Conservation (phyloP, 2,888 invertebrate genomes). For the Athalia rosae region DNA sequence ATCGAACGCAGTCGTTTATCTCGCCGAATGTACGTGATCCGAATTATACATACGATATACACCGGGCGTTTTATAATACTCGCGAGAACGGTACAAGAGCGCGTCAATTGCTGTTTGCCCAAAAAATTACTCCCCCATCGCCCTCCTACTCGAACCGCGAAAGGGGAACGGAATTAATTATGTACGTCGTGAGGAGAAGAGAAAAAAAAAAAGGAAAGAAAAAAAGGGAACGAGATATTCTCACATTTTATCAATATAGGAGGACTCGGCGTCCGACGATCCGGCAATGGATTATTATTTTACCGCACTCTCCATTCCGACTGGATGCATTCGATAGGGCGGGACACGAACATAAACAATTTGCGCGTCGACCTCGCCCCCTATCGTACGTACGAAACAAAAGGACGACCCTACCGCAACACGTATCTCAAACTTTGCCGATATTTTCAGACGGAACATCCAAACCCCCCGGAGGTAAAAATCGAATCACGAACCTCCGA, state of each 20-base stretch:
- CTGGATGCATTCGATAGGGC: slow-evolving; percentile 71
- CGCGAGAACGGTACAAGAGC: no score
- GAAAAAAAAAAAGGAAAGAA: no score
- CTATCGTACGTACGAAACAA: slow-evolving; percentile 65
- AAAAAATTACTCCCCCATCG: no score
- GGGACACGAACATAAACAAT: slow-evolving; percentile 72
- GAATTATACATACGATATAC: no score
- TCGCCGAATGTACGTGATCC: slow-evolving; percentile 18
- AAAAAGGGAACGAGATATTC: no score
- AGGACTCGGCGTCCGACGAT: no score
- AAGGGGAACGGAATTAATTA: no score
- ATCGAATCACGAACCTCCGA: slow-evolving; percentile 46
- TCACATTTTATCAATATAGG: no score
- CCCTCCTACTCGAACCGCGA: no score
- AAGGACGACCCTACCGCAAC: slow-evolving; percentile 57
- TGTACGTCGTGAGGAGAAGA: no score
- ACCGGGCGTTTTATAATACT: background rate
- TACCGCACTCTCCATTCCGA: slow-evolving; percentile 52
- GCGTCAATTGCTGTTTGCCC: no score
- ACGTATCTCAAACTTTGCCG: slow-evolving; percentile 20
- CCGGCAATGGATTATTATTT: no score
- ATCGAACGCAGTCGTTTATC: slow-evolving; percentile 38
- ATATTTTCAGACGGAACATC: slow-evolving; percentile 7
- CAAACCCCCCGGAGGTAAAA: slow-evolving; percentile 35
- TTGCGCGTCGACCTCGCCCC: slow-evolving; percentile 70